These are phyloP conservation scores for Sphaeramia orbicularis DNA, from an alignment of 2,797 vertebrate species.

Conservation along the genomic window DNA sequence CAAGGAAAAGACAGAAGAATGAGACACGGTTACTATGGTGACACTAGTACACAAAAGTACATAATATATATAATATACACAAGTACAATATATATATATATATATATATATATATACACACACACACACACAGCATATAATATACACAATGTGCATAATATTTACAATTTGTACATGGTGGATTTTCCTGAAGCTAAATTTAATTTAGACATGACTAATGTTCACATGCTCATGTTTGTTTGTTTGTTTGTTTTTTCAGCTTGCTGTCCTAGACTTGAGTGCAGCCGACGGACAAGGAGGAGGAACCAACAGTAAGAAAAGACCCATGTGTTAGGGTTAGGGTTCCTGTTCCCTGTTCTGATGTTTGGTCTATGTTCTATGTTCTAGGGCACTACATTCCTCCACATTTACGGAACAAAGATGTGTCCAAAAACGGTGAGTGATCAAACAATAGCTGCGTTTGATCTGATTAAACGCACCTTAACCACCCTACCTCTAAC, in stretches of 20 bases:
- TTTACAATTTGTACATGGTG: neutral
- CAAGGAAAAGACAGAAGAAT: constrained; percentile 44
- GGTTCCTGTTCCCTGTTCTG: no score
- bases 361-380: constrained; percentile 56
- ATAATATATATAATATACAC: neutral
- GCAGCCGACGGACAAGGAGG: constrained; percentile 91
- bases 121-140: no score
- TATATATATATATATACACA: no score
- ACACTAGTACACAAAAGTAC: constrained; percentile 49
- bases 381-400: constrained; percentile 97
- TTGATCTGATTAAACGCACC: constrained; percentile 8
- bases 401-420: constrained; percentile 96
- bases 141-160: no score
- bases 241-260: constrained; percentile 78
- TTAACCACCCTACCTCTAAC: no score
- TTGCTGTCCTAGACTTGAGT: constrained; percentile 98
- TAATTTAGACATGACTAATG: neutral
- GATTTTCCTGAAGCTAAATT: neutral
- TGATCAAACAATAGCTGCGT: constrained; percentile 4
- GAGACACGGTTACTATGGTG: constrained; percentile 40
- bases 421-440: constrained; percentile 85
- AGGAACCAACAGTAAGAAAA: constrained; percentile 94
- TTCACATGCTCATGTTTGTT: neutral
- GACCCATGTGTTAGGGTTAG: no score
- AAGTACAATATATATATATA: no score